Conservation (phyloP, 2,113 vertebrate genomes). For the Nannospalax galili region DNA sequence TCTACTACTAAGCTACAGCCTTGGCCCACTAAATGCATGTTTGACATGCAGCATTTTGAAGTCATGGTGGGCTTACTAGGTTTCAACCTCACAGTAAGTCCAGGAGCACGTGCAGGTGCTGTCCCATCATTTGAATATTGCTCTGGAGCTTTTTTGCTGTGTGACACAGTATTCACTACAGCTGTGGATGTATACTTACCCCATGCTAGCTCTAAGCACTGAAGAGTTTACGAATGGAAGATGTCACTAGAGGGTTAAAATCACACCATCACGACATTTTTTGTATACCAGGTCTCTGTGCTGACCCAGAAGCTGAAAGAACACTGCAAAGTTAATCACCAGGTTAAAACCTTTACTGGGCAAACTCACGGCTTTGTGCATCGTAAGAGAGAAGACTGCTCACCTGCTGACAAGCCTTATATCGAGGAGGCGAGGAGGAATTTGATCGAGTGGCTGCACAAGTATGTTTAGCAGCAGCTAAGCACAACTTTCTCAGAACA, state of each 20-base stretch:
- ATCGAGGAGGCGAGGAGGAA: constrained; percentile 93
- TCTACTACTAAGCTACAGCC: not conserved
- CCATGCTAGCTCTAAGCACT: not conserved
- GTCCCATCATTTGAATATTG: not conserved
- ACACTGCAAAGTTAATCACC: constrained; percentile 89
- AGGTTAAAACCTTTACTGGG: constrained; percentile 93
- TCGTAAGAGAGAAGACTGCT: constrained; percentile 92
- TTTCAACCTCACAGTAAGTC: rapidly evolving
- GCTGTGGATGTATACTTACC: no score
- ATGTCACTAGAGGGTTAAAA: not conserved
- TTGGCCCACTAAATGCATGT: not conserved
- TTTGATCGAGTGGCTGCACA: constrained; percentile 93
- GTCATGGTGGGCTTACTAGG: not conserved
- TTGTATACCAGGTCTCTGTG: constrained; percentile 85
- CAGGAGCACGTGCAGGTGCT: no score
- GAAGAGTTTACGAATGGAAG: not conserved
- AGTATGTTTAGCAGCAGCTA: constrained; percentile 85
- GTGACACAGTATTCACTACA: not conserved
- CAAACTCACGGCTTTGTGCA: constrained; percentile 97
- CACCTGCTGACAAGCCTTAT: constrained; percentile 87
- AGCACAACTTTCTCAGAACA: not conserved
- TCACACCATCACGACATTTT: not conserved
- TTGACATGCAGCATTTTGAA: not conserved
- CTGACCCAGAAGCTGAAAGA: constrained; percentile 90
- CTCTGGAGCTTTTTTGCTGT: not conserved